These are phyloP conservation scores for Hyla sarda DNA, from an alignment of 2,113 vertebrate species.

Conservation along the genomic window DNA sequence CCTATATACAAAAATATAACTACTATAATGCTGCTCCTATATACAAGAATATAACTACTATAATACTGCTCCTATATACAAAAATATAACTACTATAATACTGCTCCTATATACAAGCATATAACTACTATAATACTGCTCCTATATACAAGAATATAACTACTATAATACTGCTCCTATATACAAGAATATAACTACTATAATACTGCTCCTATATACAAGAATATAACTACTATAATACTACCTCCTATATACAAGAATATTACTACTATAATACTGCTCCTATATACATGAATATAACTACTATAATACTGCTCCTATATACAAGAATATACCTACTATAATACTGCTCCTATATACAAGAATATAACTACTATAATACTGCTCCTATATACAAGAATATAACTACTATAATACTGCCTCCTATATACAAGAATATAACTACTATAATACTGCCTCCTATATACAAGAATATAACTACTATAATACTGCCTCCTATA, in stretches of 20 bases:
- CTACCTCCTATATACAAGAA: not conserved
- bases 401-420: not conserved
- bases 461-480: not conserved
- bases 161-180: too few species aligned
- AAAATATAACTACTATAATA: too few species aligned
- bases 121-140: too few species aligned
- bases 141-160: too few species aligned
- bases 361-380: not conserved
- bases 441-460: not conserved
- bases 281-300: not conserved
- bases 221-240: slow-evolving; percentile 1
- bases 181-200: too few species aligned
- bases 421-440: not conserved
- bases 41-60: slow-evolving; percentile 3
- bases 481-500: not conserved
- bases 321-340: too few species aligned
- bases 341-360: too few species aligned
- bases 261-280: not conserved
- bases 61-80: not conserved
- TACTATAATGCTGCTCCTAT: not conserved
- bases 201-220: too few species aligned
- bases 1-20: not conserved
- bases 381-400: not conserved
- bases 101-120: too few species aligned
- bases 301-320: not conserved